Base-by-base conservation (phyloP, 2,113 vertebrate genomes). In the Fukomys damarensis region DNA sequence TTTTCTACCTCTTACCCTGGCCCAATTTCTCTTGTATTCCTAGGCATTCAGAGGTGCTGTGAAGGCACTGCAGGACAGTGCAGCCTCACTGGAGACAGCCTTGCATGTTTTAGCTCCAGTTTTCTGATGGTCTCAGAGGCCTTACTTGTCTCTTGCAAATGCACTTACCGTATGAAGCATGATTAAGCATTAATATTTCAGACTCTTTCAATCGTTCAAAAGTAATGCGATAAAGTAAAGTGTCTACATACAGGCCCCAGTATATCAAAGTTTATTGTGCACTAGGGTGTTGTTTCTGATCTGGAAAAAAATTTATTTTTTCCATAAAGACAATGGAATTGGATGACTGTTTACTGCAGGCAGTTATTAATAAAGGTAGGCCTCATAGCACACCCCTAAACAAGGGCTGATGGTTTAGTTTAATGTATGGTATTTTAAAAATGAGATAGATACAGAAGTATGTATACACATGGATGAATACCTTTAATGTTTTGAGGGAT, bases 361-460 rank as follows among this genome's bases (percentile, higher is more conserved):
- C 17, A 82, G 49, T 26, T 88, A 4, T 41, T 90, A 61, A 79
- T 95, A 90, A 89, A 84, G 11, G 56, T 84, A 87, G 32, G 61
- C 2, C 19, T 87, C 41, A 72, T 3, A 58, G 81, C 32, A 81
- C 87, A 49, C 16, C n/a, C 26, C 16, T 49, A 87, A 95, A 90
- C 74, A 87, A 80, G 58, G 95, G 76, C n/a, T 66, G 54, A 59
- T 72, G 92, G 16, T 65, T 86, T 93, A 85, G 5, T 92, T 90
- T 86, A 46, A 41, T 61, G 46, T 65, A 63, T n/a, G 56, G 30
- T 46, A 89, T 92, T 70, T 59, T 66, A 52, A 86, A 91, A 86
- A 70, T n/a, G 43, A 92, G 20, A n/a, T 76, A 89, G 77, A 65
- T 43, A 74, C 56, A 19, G n/a, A 61, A 17, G 32, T 52, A 46